Percentiles rank a stretch among this genome's conserved stretches.
Evolutionary conservation across 1,140 invertebrate genomes (phyloP).

Genomic region (Drosophila nebulosa): DNA sequence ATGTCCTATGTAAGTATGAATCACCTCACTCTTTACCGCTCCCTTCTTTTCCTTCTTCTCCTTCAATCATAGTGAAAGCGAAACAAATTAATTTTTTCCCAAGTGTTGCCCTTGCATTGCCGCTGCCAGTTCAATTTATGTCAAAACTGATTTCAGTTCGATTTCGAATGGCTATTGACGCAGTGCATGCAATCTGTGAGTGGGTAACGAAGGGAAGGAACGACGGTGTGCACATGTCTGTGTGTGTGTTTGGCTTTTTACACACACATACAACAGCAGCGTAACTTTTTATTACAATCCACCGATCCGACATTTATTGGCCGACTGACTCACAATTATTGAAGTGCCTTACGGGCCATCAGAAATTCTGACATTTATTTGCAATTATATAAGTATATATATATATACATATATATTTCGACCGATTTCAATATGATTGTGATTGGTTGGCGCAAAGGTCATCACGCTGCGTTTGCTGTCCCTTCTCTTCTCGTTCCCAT

Average conservation of each 20-base stretch:
- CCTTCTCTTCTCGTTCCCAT: no score
- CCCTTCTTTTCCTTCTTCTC: neutral
- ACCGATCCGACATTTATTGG: conserved; percentile 47
- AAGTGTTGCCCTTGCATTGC: conserved; percentile 25
- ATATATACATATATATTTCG: neutral
- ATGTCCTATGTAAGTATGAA: conserved; percentile 84
- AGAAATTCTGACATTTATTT: conserved; percentile 62
- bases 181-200: conserved; percentile 36
- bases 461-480: neutral
- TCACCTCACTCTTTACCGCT: neutral
- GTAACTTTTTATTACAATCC: conserved; percentile 33
- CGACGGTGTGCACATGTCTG: neutral
- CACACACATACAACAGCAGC: neutral
- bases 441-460: conserved; percentile 14
- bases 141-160: conserved; percentile 66
- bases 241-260: conserved; percentile 1
- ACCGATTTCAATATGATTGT: conserved; percentile 48
- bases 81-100: conserved; percentile 71
- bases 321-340: conserved; percentile 55
- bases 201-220: conserved; percentile 10
- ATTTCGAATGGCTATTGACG: conserved; percentile 59
- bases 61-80: conserved; percentile 41
- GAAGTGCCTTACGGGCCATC: conserved; percentile 42
- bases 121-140: conserved; percentile 67
- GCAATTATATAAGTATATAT: conserved; percentile 63